These are phyloP conservation scores for Nomada hirtipes DNA, from an alignment of 2,888 invertebrate species.

Conservation along the genomic window DNA sequence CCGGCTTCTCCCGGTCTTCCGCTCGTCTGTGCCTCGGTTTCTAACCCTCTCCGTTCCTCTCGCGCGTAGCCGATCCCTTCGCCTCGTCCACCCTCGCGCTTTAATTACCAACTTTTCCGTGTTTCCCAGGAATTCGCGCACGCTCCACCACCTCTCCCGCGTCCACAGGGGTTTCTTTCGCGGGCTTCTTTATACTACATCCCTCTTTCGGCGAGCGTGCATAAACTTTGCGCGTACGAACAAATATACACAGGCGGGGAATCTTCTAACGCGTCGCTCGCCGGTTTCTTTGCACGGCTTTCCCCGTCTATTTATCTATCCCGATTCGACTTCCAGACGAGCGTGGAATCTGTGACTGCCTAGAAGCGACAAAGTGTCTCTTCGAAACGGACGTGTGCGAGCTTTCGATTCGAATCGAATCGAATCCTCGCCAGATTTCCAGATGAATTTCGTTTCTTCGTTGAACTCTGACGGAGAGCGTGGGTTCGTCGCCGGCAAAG, in stretches of 20 bases:
- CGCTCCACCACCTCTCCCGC: constrained; percentile 73
- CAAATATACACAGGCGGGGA: constrained; percentile 33
- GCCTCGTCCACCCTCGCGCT: constrained; percentile 62
- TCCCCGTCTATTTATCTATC: constrained; percentile 32
- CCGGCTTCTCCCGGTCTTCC: constrained; percentile 69
- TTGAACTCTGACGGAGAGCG: background rate
- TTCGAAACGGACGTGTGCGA: background rate
- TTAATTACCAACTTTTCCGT: constrained; percentile 82
- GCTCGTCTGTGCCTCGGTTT: constrained; percentile 45
- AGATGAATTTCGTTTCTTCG: background rate
- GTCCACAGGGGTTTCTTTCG: constrained; percentile 51
- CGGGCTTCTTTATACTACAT: constrained; percentile 14
- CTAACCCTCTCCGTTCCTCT: constrained; percentile 51
- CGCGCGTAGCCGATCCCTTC: constrained; percentile 41
- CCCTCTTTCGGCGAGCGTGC: constrained; percentile 20
- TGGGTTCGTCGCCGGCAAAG: constrained; percentile 8
- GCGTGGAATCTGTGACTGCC: constrained; percentile 7
- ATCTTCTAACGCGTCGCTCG: constrained; percentile 45
- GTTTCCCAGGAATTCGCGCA: constrained; percentile 76
- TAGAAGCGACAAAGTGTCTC: background rate
- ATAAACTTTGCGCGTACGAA: constrained; percentile 39
- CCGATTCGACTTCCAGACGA: constrained; percentile 1
- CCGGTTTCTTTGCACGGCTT: background rate
- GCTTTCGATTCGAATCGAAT: constrained; percentile 17
- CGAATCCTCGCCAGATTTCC: background rate